A percentile compares a stretch with the other conserved stretches of the same genome.
Evolutionary conservation across 2,797 vertebrate genomes (phyloP).

Genomic region (Anolis apletophallus): DNA sequence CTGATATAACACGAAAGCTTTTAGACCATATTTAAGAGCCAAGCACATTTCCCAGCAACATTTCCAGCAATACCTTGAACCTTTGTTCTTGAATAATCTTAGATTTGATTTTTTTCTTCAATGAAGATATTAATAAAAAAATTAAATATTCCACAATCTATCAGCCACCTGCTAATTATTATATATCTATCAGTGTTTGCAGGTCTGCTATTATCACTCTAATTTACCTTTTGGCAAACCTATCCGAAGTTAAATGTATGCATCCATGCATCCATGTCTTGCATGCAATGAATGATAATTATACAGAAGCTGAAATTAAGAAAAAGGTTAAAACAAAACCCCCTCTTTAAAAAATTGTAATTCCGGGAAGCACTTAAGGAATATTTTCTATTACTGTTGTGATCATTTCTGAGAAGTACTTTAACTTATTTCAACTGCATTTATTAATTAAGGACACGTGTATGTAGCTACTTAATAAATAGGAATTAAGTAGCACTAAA

Average conservation of each 20-base stretch:
- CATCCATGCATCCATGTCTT: not conserved
- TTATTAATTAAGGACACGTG: slow-evolving; percentile 68
- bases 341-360: slow-evolving; percentile 46
- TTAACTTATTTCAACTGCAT: slow-evolving; percentile 49
- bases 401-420: slow-evolving; percentile 68
- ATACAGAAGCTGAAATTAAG: slow-evolving; percentile 34
- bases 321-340: slow-evolving; percentile 54
- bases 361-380: slow-evolving; percentile 67
- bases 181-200: slow-evolving; percentile 19
- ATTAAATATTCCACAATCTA: slow-evolving; percentile 32
- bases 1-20: slow-evolving; percentile 38
- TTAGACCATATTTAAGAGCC: slow-evolving; percentile 48
- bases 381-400: slow-evolving; percentile 58
- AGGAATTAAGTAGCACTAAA: slow-evolving; percentile 32
- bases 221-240: slow-evolving; percentile 56
- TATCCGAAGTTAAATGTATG: slow-evolving; percentile 30
- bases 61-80: slow-evolving; percentile 10
- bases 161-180: slow-evolving; percentile 25
- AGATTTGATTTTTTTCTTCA: slow-evolving; percentile 35
- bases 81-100: slow-evolving; percentile 46
- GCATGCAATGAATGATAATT: slow-evolving; percentile 39
- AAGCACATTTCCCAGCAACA: slow-evolving; percentile 31
- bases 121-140: slow-evolving; percentile 20
- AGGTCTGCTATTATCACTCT: slow-evolving; percentile 50
- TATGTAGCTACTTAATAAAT: slow-evolving; percentile 22